Conservation (phyloP, 2,113 vertebrate species). For the Jacana jacana region DNA sequence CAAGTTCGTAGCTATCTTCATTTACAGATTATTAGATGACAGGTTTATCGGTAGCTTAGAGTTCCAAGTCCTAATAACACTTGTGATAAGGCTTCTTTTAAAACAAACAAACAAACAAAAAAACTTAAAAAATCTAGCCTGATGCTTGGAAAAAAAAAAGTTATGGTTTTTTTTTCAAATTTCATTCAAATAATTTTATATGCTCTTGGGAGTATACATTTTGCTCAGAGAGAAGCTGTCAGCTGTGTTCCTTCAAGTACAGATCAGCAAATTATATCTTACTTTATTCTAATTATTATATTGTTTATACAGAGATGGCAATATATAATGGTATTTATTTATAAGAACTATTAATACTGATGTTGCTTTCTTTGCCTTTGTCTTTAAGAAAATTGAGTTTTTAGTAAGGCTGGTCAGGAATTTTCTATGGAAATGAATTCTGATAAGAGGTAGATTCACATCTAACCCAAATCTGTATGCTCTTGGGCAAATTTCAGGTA, state of each 20-base stretch:
- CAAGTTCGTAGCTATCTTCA: not conserved
- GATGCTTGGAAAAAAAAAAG: not conserved
- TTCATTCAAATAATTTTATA: not conserved
- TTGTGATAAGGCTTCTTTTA: not conserved
- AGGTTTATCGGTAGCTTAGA: not conserved
- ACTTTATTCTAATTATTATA: not conserved
- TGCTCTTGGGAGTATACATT: not conserved
- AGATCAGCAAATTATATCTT: not conserved
- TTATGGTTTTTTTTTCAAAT: not conserved
- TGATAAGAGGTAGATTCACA: not conserved
- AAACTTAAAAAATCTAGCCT: not conserved
- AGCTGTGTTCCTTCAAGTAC: not conserved
- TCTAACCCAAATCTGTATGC: not conserved
- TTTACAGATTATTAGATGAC: not conserved
- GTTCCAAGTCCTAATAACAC: not conserved
- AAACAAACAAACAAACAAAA: not conserved
- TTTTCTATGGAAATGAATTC: not conserved
- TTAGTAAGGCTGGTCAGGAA: not conserved
- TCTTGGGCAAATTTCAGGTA: not conserved
- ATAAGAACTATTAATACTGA: not conserved
- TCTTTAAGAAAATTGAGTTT: not conserved
- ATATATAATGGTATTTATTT: not conserved
- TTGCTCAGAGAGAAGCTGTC: not conserved
- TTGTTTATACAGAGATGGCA: not conserved
- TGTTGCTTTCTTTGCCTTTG: not conserved